A percentile compares a stretch with the other conserved stretches of the same genome.
phyloP scores from a whole-genome alignment of 2,888 invertebrate species.

The Torymus tubicola region DNA sequence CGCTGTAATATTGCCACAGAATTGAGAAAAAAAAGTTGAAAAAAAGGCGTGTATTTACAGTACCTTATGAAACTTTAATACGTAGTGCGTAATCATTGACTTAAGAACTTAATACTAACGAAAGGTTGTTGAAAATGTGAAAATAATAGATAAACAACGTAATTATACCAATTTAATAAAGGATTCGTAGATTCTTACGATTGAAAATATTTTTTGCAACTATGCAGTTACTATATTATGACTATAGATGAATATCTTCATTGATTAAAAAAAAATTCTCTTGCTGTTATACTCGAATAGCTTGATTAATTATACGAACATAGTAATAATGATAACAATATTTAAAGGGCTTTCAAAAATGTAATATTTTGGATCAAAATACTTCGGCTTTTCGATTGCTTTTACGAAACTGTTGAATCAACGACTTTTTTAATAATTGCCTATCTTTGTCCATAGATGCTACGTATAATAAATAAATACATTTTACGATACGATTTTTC shows the following conservation, averaged over 20 bases:
- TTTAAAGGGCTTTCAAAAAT: conserved; percentile 49
- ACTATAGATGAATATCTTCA: not conserved
- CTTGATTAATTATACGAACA: conserved; percentile 20
- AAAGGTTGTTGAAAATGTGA: conserved; percentile 40
- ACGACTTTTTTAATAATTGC: conserved; percentile 38
- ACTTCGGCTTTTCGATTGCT: conserved; percentile 52
- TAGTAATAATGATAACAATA: conserved; percentile 41
- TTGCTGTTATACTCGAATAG: conserved; percentile 35
- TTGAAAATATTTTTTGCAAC: conserved; percentile 44
- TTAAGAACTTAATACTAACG: conserved; percentile 39
- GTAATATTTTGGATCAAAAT: conserved; percentile 44
- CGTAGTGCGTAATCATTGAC: conserved; percentile 21
- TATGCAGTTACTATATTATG: conserved; percentile 27
- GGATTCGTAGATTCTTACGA: not conserved
- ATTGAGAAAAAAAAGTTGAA: conserved; percentile 36
- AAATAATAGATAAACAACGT: conserved; percentile 42
- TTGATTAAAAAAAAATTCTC: conserved; percentile 18
- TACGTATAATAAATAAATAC: not conserved
- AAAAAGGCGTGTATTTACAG: conserved; percentile 28
- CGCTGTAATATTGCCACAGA: conserved; percentile 53
- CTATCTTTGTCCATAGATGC: conserved; percentile 27
- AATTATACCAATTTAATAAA: conserved; percentile 9
- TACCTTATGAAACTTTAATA: conserved; percentile 43
- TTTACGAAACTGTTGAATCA: conserved; percentile 42
- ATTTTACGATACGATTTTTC: conserved; percentile 29